These are phyloP conservation scores for Polydrusus tereticollis DNA, from an alignment of 2,888 invertebrate genomes.

Conservation along the genomic window DNA sequence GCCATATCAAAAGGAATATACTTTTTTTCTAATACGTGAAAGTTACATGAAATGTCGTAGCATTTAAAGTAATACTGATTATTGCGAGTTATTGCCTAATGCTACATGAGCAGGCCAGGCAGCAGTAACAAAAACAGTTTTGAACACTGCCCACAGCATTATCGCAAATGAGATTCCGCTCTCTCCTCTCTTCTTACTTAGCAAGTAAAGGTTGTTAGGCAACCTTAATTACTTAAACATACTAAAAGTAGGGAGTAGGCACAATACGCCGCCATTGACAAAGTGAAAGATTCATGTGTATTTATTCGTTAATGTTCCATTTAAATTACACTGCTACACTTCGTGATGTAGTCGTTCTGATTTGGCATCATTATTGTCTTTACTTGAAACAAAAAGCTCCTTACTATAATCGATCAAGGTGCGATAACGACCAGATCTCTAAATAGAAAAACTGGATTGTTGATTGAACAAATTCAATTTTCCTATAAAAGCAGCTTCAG, in stretches of 20 bases:
- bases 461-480: neutral
- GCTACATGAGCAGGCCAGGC: slow-evolving; percentile 59
- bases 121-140: slow-evolving; percentile 26
- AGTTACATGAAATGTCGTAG: slow-evolving; percentile 21
- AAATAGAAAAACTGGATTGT: neutral
- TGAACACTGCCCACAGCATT: slow-evolving; percentile 38
- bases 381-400: neutral
- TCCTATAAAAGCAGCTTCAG: neutral
- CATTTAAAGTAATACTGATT: slow-evolving; percentile 66
- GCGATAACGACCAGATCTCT: too few species aligned
- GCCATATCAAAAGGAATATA: slow-evolving; percentile 31
- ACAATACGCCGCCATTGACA: slow-evolving; percentile 63
- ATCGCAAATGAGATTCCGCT: slow-evolving; percentile 43
- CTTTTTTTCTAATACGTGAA: slow-evolving; percentile 22
- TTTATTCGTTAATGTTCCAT: slow-evolving; percentile 23
- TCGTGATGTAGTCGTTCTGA: neutral
- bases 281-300: slow-evolving; percentile 48
- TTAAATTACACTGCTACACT: neutral
- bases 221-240: slow-evolving; percentile 55
- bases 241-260: slow-evolving; percentile 63
- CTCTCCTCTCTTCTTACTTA: slow-evolving; percentile 17
- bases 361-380: neutral
- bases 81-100: slow-evolving; percentile 71
- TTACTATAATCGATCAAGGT: too few species aligned
- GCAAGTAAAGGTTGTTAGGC: slow-evolving; percentile 23